Evolutionary conservation across 2,888 invertebrate genomes (phyloP), one percentile per base, ranked within the genome.

Genomic region (Dicranocentrus wangi): DNA sequence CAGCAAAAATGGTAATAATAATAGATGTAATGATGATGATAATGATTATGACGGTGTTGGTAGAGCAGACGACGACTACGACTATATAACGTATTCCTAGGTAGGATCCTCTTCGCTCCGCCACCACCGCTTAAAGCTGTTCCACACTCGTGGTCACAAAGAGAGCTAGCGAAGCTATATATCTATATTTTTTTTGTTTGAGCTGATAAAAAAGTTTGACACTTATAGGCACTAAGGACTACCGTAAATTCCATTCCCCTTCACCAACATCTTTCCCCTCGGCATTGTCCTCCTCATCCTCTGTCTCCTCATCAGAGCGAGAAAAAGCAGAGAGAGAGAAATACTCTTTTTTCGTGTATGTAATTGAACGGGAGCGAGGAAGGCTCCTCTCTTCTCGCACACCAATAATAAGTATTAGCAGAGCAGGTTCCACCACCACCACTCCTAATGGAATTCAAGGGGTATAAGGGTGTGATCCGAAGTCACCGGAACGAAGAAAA

Each of bases 121-220:
- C 17, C 28, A 27, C 60, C n/a, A 27, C n/a, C n/a, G 47, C 47
- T 47, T n/a, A n/a, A 10, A n/a, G n/a, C n/a, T n/a, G n/a, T n/a
- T n/a, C n/a, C n/a, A n/a, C n/a, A n/a, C n/a, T n/a, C n/a, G n/a
- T n/a, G n/a, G n/a, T n/a, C n/a, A n/a, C n/a, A n/a, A 39, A 39
- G 39, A 39, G 39, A 39, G 39, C 7, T 7, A 39, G 39, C 7
- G 39, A 39, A 13, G 13, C 8, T 13, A 39, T 39, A 13, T 39
- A 13, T 13, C 58, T 58, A 25, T n/a, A 10, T 19, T 3, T 42
- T 8, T 28, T 55, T 32, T 63, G 39, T 42, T 42, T 63, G 32
- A 61, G 61, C 61, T 61, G 70, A 71, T 61, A 61, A 60, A 68
- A n/a, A 61, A 63, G 60, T 71, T 60, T 71, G 43, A 71, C 71